Evolutionary conservation across 2,888 invertebrate genomes (phyloP), one percentile per base, ranked within the genome.

Genomic region (Pseudococcus jackbeardsleyi): DNA sequence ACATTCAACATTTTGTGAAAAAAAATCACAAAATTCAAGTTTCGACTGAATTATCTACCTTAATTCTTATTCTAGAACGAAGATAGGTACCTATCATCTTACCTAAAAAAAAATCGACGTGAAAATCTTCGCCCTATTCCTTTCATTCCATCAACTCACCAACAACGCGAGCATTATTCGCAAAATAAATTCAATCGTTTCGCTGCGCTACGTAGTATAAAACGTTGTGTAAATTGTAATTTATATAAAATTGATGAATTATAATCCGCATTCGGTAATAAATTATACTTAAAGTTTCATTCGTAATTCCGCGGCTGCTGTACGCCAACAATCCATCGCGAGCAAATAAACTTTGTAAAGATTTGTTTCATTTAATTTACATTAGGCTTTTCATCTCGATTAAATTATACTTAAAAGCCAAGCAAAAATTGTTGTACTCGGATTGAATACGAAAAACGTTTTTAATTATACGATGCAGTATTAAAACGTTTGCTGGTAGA

Each of bases 241-340:
- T 64, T 64, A 64, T 64, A 64, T 64, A 64, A 64, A 64, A 64
- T 22, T 22, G 64, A 64, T 64, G 64, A 64, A 64, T 64, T 64
- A 64, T 64, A 64, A 64, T 64, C 64, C 64, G 22, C 22, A 64
- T 64, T 64, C 64, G 64, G 64, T 22, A 64, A 64, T 64, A 64
- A 64, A 64, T 64, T 64, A 22, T 64, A 11, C 7, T 64, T 64
- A 64, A 19, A 50, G 22, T 64, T 59, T 59, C 17, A n/a, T n/a
- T 64, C 22, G 64, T 19, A 22, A 22, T 64, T 64, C 22, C 8
- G 6, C 22, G 7, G 7, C 22, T 9, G 64, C 9, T 59, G 7
- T 64, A 64, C 7, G 64, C 22, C 64, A 19, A 22, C 64, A 22
- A 64, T 64, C 64, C 64, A 64, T 64, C 64, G 22, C 22, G 22